Evolutionary conservation across 2,888 invertebrate genomes (phyloP), one percentile per base, ranked within the genome.

Genomic region (Campoletis raptor): DNA sequence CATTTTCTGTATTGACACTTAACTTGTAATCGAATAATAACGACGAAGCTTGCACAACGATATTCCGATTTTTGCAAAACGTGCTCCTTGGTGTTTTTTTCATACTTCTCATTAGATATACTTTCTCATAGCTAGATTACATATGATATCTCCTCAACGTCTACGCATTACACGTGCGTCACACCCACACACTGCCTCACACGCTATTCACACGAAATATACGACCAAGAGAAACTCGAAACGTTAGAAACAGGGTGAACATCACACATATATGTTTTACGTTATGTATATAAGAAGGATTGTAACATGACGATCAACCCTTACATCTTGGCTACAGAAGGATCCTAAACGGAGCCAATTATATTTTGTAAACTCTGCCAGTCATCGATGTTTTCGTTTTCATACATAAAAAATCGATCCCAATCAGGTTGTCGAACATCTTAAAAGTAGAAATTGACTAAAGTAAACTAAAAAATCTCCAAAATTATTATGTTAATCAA

Each of bases 91-190:
- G 30, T 6, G 61, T 12, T 30, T 61, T 30, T 61, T 61, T 30
- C 6, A 5, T 30, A 61, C 12, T 61, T 15, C 7, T 15, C 30
- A 12, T 57, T 61, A 12, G 10, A 24, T 57, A 57, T 24, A 1
- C 30, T 61, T 40, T 74, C 40, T 24, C 61, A 15, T 24, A 18
- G 37, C 21, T 72, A 10, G 5, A 18, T 24, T 8, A 61, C 69
- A n/a, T 24, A 12, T 21, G 37, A 37, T 18, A 40, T 12, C 76
- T 45, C 40, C 45, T 52, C 57, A 24, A 69, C 74, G 69, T 64
- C 24, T 42, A 64, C 84, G 69, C 67, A 48, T 74, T 80, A 76
- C 80, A 84, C 84, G 80, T 76, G 84, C 45, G 40, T 40, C 54
- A 30, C 69, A 24, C 61, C 30, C 61, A 24, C 61, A 61, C 61